A percentile compares a stretch with the other conserved stretches of the same genome.
Evolutionary conservation across 2,888 invertebrate genomes (phyloP).

Genomic region (Himalopsyche anomala): DNA sequence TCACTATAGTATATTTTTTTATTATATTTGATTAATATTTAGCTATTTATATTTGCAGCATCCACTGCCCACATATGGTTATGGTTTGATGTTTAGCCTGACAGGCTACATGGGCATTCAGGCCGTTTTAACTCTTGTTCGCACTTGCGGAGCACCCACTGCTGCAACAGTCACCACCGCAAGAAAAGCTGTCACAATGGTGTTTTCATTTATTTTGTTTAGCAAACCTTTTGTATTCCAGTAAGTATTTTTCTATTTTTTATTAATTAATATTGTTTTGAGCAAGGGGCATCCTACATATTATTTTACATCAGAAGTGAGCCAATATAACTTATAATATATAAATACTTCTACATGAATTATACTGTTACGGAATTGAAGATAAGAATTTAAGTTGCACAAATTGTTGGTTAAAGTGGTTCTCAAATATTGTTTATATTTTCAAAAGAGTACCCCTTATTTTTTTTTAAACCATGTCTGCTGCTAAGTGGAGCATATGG

Average conservation of each 20-base stretch:
- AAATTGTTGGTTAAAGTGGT: too few species aligned
- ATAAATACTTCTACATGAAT: too few species aligned
- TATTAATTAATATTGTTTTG: background rate
- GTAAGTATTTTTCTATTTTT: constrained; percentile 77
- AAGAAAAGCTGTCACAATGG: constrained; percentile 93
- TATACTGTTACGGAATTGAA: too few species aligned
- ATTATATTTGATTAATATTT: background rate
- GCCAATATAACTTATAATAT: too few species aligned
- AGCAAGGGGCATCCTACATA: too few species aligned
- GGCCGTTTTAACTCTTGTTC: constrained; percentile 92
- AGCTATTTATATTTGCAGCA: constrained; percentile 75
- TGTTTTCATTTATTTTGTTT: constrained; percentile 95
- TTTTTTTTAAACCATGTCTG: too few species aligned
- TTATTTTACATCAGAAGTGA: too few species aligned
- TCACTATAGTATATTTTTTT: too few species aligned
- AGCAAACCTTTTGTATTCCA: constrained; percentile 95
- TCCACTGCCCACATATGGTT: constrained; percentile 86
- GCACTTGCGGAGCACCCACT: constrained; percentile 92
- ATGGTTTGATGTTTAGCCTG: constrained; percentile 89
- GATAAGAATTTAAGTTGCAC: too few species aligned
- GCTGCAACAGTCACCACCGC: constrained; percentile 96
- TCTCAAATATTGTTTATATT: too few species aligned
- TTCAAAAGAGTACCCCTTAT: too few species aligned
- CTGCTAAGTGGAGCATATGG: too few species aligned
- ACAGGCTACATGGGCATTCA: constrained; percentile 96